Evolutionary conservation across 2,113 vertebrate species (phyloP), one percentile per base, ranked within the genome.

Genomic region (Numida meleagris): DNA sequence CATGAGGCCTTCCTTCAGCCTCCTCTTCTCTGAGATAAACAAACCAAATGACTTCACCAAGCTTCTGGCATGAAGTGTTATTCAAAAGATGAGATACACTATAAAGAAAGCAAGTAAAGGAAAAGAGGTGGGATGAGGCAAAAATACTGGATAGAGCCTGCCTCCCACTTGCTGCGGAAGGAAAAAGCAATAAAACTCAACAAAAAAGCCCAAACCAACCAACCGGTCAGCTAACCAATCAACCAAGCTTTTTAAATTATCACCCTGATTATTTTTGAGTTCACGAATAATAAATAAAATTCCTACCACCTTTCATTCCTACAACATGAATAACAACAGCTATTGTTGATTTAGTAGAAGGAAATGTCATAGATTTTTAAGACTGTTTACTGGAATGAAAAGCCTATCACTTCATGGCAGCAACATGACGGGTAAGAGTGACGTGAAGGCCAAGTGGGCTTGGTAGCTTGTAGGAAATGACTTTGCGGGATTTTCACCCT

Each of bases 31-130:
- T 55, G 53, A 29, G 53, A 15, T 55, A 15, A 55, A 55, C 14
- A 53, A 27, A 53, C 16, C 15, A 55, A 55, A 15, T 29, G 53
- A 31, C 53, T 29, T 55, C 29, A 55, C 27, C 29, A 55, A 38
- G 53, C 0, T 62, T 14, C 9, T 86, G 53, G 12, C 34, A 68
- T 11, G 2, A 73, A 46, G 19, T 2, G 19, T 40, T 36, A 31
- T 21, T 8, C 40, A 20, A 17, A 84, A 46, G 38, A 25, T 12
- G 18, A 40, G 38, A 33, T 6, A 18, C 8, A 12, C 2, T 15
- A 10, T 0, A 1, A 0, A 33, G 42, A 67, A 45, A 43, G 11
- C 12, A 8, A 7, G 7, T 13, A 78, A 62, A 68, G 40, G 4
- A 38, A 66, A 66, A 59, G 10, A 3, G 31, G 1, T 25, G 34